Percentiles rank a stretch among this genome's conserved stretches.
Conservation (phyloP, 2,113 vertebrate species). For the Acanthochromis polyacanthus region DNA sequence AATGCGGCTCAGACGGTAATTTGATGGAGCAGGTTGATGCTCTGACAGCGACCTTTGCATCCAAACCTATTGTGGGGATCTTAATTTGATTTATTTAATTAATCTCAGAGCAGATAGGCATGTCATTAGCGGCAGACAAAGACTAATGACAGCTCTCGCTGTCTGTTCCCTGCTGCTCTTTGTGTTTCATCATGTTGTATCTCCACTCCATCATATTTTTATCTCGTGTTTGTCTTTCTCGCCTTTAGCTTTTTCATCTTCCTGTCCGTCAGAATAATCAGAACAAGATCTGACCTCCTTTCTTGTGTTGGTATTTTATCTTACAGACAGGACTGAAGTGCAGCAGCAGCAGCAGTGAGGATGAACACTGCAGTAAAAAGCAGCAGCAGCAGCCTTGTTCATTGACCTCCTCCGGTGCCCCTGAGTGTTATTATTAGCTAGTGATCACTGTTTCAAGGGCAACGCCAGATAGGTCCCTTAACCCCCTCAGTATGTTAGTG, state of each 20-base stretch:
- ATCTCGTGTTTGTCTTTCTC: constrained; percentile 3
- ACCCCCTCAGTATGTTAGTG: background rate
- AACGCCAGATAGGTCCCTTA: background rate
- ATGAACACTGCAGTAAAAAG: background rate
- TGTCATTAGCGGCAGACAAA: constrained; percentile 45
- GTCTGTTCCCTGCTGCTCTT: background rate
- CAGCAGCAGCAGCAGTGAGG: background rate
- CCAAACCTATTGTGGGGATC: constrained; percentile 37
- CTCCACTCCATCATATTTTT: constrained; percentile 3
- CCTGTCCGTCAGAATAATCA: background rate
- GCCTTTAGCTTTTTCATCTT: background rate
- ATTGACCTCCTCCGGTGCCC: background rate
- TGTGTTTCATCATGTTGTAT: constrained; percentile 1
- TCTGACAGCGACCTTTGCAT: constrained; percentile 52
- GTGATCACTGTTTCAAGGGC: constrained; percentile 6
- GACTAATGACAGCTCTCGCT: constrained; percentile 19
- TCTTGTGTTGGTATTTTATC: constrained; percentile 13
- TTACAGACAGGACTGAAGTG: background rate
- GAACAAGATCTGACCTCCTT: background rate
- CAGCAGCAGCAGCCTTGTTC: background rate
- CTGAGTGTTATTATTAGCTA: constrained; percentile 3
- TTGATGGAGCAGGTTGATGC: constrained; percentile 26
- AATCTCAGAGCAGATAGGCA: constrained; percentile 43
- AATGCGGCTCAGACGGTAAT: constrained; percentile 27
- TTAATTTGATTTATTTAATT: constrained; percentile 68